These are phyloP conservation scores for Drosophila sordidula DNA, from an alignment of 2,888 invertebrate species.

Conservation along the genomic window DNA sequence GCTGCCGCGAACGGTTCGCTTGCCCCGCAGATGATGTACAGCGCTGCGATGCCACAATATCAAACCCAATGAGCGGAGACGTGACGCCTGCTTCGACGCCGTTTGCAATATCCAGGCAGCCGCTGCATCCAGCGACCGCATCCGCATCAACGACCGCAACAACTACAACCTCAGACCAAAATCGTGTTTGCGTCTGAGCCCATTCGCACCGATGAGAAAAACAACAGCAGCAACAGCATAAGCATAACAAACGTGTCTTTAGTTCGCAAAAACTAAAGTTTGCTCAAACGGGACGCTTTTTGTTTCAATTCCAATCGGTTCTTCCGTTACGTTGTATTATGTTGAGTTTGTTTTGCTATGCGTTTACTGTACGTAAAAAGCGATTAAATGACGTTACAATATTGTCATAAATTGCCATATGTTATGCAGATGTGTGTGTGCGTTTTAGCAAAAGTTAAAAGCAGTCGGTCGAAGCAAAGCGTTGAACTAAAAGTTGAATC, in stretches of 20 bases:
- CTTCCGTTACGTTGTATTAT: slow-evolving; percentile 6
- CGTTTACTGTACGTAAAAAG: slow-evolving; percentile 6
- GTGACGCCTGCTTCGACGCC: slow-evolving; percentile 81
- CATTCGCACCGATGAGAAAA: slow-evolving; percentile 31
- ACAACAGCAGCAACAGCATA: slow-evolving; percentile 9
- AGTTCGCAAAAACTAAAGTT: slow-evolving; percentile 5
- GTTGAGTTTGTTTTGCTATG: slow-evolving; percentile 1
- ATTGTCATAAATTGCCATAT: slow-evolving; percentile 14
- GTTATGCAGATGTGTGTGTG: slow-evolving; percentile 14
- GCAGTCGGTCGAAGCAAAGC: slow-evolving; percentile 67
- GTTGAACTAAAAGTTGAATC: slow-evolving; percentile 71
- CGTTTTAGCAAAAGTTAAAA: slow-evolving; percentile 14
- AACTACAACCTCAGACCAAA: slow-evolving; percentile 42
- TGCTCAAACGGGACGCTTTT: slow-evolving; percentile 7
- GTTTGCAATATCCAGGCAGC: slow-evolving; percentile 70
- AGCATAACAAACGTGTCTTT: slow-evolving; percentile 7
- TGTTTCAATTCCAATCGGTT: slow-evolving; percentile 37
- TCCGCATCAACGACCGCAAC: slow-evolving; percentile 48
- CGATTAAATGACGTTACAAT: background rate
- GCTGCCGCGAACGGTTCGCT: slow-evolving; percentile 87
- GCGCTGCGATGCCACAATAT: slow-evolving; percentile 91
- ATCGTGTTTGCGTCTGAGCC: slow-evolving; percentile 35
- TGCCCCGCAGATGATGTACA: slow-evolving; percentile 89
- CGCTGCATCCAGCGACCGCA: slow-evolving; percentile 52
- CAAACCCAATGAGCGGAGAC: slow-evolving; percentile 91